Evolutionary conservation across 2,797 vertebrate genomes (phyloP).

Genomic region (Caiman crocodilus): DNA sequence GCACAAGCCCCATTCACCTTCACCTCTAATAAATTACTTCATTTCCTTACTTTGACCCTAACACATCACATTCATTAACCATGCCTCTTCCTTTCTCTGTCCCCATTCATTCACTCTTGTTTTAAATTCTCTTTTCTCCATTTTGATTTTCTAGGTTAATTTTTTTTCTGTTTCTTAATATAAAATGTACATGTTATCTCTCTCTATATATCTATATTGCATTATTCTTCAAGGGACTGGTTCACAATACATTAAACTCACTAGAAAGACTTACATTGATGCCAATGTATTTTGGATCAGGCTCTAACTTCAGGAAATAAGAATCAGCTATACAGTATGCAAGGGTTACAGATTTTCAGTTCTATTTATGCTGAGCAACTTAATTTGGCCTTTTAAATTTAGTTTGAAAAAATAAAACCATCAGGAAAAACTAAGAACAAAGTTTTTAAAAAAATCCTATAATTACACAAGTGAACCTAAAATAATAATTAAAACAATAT

Average conservation of each 20-base stretch:
- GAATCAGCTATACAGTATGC: not conserved
- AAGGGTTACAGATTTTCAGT: not conserved
- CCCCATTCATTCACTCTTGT: not conserved
- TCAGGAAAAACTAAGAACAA: fast-evolving
- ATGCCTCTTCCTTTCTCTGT: not conserved
- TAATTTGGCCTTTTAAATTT: not conserved
- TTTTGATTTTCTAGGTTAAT: not conserved
- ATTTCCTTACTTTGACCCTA: not conserved
- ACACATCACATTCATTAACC: not conserved
- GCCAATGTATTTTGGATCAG: not conserved
- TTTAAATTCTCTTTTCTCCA: too few relatives aligned
- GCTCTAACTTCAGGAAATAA: not conserved
- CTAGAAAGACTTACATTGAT: not conserved
- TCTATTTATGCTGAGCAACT: not conserved
- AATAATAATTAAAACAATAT: not conserved
- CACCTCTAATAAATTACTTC: not conserved
- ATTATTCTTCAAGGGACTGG: not conserved
- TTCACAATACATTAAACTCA: not conserved
- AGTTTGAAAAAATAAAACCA: not conserved
- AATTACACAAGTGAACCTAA: not conserved
- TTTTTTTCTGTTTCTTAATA: not conserved
- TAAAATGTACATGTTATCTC: not conserved
- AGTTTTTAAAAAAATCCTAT: not conserved
- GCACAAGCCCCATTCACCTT: not conserved
- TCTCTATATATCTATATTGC: not conserved